Conservation (phyloP, 2,113 vertebrate species). For the Cyprinodon variegatus region DNA sequence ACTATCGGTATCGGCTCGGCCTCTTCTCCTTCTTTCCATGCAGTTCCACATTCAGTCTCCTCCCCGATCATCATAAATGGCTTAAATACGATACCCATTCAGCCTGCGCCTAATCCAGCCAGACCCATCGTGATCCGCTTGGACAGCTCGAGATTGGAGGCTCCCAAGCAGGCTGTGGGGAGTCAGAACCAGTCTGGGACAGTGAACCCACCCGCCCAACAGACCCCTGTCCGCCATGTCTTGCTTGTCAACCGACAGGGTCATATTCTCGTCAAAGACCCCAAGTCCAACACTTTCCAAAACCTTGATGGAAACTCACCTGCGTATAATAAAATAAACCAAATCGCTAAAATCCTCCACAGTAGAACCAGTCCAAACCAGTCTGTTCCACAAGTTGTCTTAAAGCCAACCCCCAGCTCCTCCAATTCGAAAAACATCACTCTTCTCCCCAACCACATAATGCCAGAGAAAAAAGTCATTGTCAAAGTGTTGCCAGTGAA, state of each 20-base stretch:
- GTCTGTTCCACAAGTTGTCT: conserved; percentile 59
- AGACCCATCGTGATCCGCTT: conserved; percentile 70
- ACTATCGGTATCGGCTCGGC: conserved; percentile 4
- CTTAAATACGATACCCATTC: conserved; percentile 50
- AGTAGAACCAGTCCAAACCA: conserved; percentile 58
- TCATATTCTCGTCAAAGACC: conserved; percentile 86
- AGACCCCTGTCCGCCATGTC: conserved; percentile 74
- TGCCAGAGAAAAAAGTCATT: conserved; percentile 43
- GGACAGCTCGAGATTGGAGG: conserved; percentile 39
- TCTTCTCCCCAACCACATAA: conserved; percentile 4
- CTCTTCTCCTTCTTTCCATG: conserved; percentile 27
- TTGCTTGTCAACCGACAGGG: conserved; percentile 87
- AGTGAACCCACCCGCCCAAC: conserved; percentile 5
- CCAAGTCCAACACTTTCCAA: conserved; percentile 73
- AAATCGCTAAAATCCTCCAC: conserved; percentile 79
- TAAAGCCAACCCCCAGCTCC: conserved; percentile 47
- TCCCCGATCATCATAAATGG: conserved; percentile 72
- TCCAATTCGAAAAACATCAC: not conserved
- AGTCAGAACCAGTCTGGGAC: conserved; percentile 17
- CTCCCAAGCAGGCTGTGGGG: conserved; percentile 6
- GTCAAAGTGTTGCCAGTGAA: conserved; percentile 60
- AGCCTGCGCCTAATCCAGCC: conserved; percentile 39
- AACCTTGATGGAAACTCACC: conserved; percentile 65
- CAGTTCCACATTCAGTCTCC: conserved; percentile 52
- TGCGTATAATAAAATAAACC: conserved; percentile 74